Evolutionary conservation across 2,888 invertebrate species (phyloP).

Genomic region (Pyralis farinalis): DNA sequence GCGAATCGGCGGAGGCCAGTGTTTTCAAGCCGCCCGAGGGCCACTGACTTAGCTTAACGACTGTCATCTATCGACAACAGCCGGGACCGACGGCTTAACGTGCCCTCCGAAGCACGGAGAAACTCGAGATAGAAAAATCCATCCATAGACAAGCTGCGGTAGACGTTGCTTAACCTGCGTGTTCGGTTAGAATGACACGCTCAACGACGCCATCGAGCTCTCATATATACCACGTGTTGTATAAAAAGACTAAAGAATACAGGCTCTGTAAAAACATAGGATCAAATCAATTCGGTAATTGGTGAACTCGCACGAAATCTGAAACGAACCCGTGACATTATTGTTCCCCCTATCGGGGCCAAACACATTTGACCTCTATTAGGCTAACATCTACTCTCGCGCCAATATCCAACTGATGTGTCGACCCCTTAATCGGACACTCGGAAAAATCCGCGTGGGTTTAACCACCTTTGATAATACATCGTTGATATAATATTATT

Average conservation of each 20-base stretch:
- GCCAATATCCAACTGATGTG: conserved; percentile 1
- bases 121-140: too few relatives aligned
- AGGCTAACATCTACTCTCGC: conserved; percentile 1
- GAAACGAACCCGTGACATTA: conserved; percentile 7
- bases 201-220: too few relatives aligned
- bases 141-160: too few relatives aligned
- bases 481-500: conserved; percentile 2
- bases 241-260: background rate
- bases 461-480: conserved; percentile 5
- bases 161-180: too few relatives aligned
- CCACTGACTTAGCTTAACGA: too few relatives aligned
- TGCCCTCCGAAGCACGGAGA: too few relatives aligned
- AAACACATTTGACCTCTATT: conserved; percentile 18
- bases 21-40: too few relatives aligned
- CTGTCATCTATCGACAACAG: too few relatives aligned
- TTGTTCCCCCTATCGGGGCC: conserved; percentile 22
- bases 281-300: conserved; percentile 5
- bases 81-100: too few relatives aligned
- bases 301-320: conserved; percentile 1
- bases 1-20: too few relatives aligned
- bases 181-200: too few relatives aligned
- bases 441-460: conserved; percentile 1
- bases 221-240: too few relatives aligned
- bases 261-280: conserved; percentile 1
- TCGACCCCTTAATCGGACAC: conserved; percentile 8